Evolutionary conservation across 2,797 vertebrate genomes (phyloP).

Genomic region (Babyrousa celebensis): DNA sequence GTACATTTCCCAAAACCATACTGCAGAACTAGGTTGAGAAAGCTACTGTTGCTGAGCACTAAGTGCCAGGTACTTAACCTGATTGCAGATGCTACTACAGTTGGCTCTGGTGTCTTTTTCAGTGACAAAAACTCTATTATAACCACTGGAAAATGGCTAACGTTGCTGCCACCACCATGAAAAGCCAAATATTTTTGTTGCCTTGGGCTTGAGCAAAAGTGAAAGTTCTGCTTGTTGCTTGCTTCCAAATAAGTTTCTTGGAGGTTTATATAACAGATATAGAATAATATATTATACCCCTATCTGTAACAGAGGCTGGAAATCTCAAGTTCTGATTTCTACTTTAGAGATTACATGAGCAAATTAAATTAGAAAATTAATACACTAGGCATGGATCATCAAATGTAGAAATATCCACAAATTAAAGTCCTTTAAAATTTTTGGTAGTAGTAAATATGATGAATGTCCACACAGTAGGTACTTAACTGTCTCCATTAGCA

Average conservation of each 20-base stretch:
- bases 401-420: conserved; percentile 42
- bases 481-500: not conserved
- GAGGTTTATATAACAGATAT: not conserved
- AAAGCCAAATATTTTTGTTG: not conserved
- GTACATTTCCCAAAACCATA: not conserved
- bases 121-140: not conserved
- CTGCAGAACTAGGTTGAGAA: not conserved
- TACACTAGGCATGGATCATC: not conserved
- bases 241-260: conserved; percentile 15
- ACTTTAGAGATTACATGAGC: not conserved
- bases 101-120: not conserved
- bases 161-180: not conserved
- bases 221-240: not conserved
- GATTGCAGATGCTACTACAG: not conserved
- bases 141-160: not conserved
- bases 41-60: not conserved
- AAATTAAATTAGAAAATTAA: conserved; percentile 23
- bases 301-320: not conserved
- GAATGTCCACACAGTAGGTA: not conserved
- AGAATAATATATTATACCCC: not conserved
- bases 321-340: conserved; percentile 43
- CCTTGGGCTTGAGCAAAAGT: not conserved
- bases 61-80: not conserved
- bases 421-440: conserved; percentile 5
- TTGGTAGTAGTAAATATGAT: not conserved